phyloP scores from a whole-genome alignment of 2,113 vertebrate genomes.

The Falcunculus frontatus region DNA sequence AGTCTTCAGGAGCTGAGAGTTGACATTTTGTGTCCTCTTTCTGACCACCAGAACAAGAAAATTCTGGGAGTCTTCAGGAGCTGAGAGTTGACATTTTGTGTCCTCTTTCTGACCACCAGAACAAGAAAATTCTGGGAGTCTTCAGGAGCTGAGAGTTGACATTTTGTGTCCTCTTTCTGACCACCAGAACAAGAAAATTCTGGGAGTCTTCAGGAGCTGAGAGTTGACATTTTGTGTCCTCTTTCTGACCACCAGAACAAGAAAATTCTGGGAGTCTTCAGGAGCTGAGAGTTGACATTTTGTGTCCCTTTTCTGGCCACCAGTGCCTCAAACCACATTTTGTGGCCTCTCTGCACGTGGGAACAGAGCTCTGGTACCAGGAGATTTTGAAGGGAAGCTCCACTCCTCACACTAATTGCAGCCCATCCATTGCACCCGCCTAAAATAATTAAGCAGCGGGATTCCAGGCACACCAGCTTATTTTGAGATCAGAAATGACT shows the following conservation, averaged over 20 bases:
- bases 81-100: neutral
- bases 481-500: conserved; percentile 41
- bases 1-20: too few relatives aligned
- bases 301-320: neutral
- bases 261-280: neutral
- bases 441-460: conserved; percentile 9
- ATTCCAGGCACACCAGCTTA: neutral
- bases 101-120: neutral
- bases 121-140: neutral
- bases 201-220: neutral
- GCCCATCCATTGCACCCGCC: neutral
- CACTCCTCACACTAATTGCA: conserved; percentile 23
- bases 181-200: neutral
- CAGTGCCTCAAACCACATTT: neutral
- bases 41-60: too few relatives aligned
- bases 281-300: neutral
- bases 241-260: neutral
- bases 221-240: neutral
- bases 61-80: neutral
- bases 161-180: neutral
- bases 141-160: neutral
- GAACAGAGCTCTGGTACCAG: neutral
- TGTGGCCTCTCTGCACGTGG: neutral
- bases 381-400: neutral
- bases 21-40: too few relatives aligned